Evolutionary conservation across 2,797 vertebrate genomes (phyloP).

Genomic region (Iguana delicatissima): DNA sequence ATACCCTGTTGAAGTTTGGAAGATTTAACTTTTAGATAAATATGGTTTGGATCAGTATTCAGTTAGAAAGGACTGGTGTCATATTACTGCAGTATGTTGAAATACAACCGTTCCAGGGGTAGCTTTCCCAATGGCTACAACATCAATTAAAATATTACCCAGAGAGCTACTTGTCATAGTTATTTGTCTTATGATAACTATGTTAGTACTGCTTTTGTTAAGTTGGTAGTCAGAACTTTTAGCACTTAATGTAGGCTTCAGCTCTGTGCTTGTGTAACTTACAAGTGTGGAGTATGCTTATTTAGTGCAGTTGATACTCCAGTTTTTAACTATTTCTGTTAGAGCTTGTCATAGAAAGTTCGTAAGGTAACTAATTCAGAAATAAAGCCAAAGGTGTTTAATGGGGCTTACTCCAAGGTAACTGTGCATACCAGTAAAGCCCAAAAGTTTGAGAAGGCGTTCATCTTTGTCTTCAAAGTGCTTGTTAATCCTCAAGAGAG

Average conservation of each 20-base stretch:
- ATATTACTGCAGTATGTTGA: not conserved
- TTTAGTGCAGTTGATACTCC: not conserved
- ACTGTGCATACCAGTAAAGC: not conserved
- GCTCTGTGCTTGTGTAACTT: not conserved
- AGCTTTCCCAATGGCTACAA: not conserved
- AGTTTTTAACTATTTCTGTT: not conserved
- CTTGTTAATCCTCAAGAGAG: not conserved
- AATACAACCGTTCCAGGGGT: not conserved
- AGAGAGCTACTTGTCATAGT: not conserved
- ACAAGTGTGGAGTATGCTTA: no score
- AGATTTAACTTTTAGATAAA: not conserved
- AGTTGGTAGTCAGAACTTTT: not conserved
- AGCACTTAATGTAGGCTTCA: not conserved
- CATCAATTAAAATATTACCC: not conserved
- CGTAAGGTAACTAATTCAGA: not conserved
- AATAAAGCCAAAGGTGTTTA: not conserved
- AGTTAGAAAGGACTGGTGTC: not conserved
- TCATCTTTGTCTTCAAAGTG: not conserved
- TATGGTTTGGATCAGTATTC: not conserved
- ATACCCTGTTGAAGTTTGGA: not conserved
- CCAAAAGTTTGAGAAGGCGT: not conserved
- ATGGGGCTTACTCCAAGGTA: not conserved
- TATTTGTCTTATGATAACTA: not conserved
- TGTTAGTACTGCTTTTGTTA: not conserved
- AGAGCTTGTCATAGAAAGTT: not conserved